These are phyloP conservation scores for Agrochola lychnidis DNA, from an alignment of 2,888 invertebrate species.

Conservation along the genomic window DNA sequence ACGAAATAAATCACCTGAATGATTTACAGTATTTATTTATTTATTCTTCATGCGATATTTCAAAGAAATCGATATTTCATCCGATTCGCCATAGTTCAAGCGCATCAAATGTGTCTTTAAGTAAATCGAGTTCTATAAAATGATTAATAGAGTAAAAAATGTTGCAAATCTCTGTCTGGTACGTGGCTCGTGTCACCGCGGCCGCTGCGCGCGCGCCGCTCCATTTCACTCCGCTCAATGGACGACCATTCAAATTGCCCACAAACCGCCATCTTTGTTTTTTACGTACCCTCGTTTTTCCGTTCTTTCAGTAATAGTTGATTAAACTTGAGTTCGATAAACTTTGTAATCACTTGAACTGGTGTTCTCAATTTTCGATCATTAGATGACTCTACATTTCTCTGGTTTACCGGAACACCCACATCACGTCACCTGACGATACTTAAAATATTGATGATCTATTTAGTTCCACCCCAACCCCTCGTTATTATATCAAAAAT, in stretches of 20 bases:
- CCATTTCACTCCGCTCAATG: slow-evolving; percentile 83
- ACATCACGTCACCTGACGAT: slow-evolving; percentile 64
- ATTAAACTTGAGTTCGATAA: slow-evolving; percentile 80
- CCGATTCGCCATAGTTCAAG: slow-evolving; percentile 58
- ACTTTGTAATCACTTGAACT: slow-evolving; percentile 70
- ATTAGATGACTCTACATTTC: slow-evolving; percentile 68
- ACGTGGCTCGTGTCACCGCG: slow-evolving; percentile 85
- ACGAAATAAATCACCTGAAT: slow-evolving; percentile 63
- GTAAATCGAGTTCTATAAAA: slow-evolving; percentile 59
- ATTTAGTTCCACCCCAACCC: slow-evolving; percentile 78
- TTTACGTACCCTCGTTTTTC: slow-evolving; percentile 77
- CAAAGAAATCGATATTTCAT: slow-evolving; percentile 58
- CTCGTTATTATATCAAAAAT: slow-evolving; percentile 79
- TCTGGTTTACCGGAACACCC: slow-evolving; percentile 66
- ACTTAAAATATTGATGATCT: slow-evolving; percentile 76
- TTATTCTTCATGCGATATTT: slow-evolving; percentile 52
- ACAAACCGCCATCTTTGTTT: slow-evolving; percentile 79
- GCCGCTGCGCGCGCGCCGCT: slow-evolving; percentile 77
- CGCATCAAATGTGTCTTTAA: slow-evolving; percentile 60
- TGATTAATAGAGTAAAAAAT: slow-evolving; percentile 66
- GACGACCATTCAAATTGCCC: slow-evolving; percentile 82
- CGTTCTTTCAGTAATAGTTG: slow-evolving; percentile 78
- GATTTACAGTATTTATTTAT: slow-evolving; percentile 54
- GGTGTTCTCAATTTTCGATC: slow-evolving; percentile 72
- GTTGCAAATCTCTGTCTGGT: slow-evolving; percentile 73